These are phyloP conservation scores for Cryptops parisi DNA, from an alignment of 2,888 invertebrate genomes.

Conservation along the genomic window DNA sequence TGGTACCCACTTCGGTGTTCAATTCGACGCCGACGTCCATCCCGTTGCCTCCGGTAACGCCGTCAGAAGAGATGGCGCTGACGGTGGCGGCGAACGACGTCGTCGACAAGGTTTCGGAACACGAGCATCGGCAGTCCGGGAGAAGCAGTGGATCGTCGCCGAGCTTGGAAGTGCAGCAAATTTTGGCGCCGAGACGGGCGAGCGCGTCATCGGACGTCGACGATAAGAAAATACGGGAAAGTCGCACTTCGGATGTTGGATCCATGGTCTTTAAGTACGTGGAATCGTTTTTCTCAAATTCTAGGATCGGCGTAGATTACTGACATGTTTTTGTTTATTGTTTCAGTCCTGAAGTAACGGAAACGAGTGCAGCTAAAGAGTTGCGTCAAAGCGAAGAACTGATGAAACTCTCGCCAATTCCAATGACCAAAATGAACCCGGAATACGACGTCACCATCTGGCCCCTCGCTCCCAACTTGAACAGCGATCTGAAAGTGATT, in stretches of 20 bases:
- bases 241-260: no score
- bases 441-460: constrained; percentile 18
- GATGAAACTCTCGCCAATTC: no score
- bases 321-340: no score
- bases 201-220: neutral
- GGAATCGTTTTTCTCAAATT: no score
- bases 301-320: no score
- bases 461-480: constrained; percentile 19
- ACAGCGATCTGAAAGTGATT: constrained; percentile 12
- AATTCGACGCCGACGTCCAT: constrained; percentile 24
- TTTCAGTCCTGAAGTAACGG: no score
- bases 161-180: constrained; percentile 77
- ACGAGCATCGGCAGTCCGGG: constrained; percentile 5
- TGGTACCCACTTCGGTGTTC: constrained; percentile 11
- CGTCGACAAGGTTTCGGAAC: neutral
- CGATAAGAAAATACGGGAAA: neutral
- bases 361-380: neutral
- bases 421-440: neutral
- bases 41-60: constrained; percentile 24
- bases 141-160: constrained; percentile 72
- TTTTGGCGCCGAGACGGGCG: constrained; percentile 36
- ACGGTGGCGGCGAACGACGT: constrained; percentile 19
- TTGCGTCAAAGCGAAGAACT: neutral
- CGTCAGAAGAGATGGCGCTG: constrained; percentile 16
- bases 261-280: no score